Conservation (phyloP, 2,113 vertebrate species). For the Xyrauchen texanus region DNA sequence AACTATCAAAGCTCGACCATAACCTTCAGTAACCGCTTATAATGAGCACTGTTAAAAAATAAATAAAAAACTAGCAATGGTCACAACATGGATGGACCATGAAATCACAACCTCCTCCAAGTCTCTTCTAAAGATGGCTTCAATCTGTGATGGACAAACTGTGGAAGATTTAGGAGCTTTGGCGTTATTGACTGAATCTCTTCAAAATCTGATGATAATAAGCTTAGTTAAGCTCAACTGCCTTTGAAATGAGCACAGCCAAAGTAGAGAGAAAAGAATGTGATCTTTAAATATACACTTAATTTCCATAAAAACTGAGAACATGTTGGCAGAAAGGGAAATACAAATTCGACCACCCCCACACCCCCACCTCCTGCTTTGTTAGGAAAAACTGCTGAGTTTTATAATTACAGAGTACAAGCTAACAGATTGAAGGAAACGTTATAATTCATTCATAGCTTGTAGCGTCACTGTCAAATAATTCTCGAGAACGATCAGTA, state of each 20-base stretch:
- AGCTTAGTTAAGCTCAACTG: constrained; percentile 17
- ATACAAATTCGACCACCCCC: neutral
- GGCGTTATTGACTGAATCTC: constrained; percentile 38
- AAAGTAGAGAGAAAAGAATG: neutral
- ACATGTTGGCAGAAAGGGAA: neutral
- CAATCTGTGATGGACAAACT: constrained; percentile 29
- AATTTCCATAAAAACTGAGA: neutral
- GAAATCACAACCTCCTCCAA: neutral
- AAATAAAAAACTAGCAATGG: neutral
- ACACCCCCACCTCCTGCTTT: no score
- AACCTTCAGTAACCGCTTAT: no score
- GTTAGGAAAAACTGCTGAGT: neutral
- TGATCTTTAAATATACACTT: neutral
- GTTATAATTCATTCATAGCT: neutral
- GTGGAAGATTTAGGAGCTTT: constrained; percentile 7
- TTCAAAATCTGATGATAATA: constrained; percentile 29
- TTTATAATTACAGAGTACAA: neutral
- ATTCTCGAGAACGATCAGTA: neutral
- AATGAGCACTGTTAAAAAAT: no score
- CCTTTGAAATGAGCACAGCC: constrained; percentile 23
- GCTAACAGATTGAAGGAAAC: neutral
- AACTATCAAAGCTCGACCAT: no score
- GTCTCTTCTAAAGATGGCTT: constrained; percentile 14
- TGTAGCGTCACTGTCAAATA: neutral
- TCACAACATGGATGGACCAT: neutral